Evolutionary conservation across 37 sponge, comb jelly and placozoan species (phyloP), one percentile per base, ranked within the genome.

Genomic region (Mnemiopsis leidyi): DNA sequence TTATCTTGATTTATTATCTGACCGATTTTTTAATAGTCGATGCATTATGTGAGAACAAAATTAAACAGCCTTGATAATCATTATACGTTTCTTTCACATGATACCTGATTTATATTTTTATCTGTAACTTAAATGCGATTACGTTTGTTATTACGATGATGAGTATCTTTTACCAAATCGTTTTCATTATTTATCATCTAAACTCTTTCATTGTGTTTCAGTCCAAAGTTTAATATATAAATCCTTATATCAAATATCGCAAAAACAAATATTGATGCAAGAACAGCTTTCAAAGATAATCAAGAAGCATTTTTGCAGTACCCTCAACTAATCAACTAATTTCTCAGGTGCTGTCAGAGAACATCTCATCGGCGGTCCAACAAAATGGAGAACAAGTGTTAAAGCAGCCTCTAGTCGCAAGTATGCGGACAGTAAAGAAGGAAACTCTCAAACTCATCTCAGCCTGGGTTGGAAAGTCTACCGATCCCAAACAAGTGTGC

Each of bases 351-450:
- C 36, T 79, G 9, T 79, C 82, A 79, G 82, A 79, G 82, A 79
- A 79, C 82, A 92, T 69, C 92, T 92, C 69, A 28, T 48, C 92
- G 1, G 92, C 69, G 13, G 68, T 92, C 16, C 69, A 68, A 68
- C 68, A 69, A 32, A 68, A 69, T 95, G 98, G 99, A 75, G 96
- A 97, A 28, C 93, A 93, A 33, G 97, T 95, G 69, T 95, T 95
- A 37, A 98, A 96, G 69, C 96, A 97, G 92, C 99, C 99, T 16
- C 94, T 96, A 68, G 93, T 98, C 61, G 95, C 95, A 0, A 39
- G 76, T 92, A 97, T 98, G 96, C 69, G 99, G 76, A 93, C 96
- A 28, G 96, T 98, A 35, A 98, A 98, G 96, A 97, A 98, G 68
- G 99, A 98, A 90, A 96, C 96, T 0, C 95, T 98, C 26, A 95